Base-by-base conservation (phyloP, 2,797 vertebrate species). In the Diplodus sargus region DNA sequence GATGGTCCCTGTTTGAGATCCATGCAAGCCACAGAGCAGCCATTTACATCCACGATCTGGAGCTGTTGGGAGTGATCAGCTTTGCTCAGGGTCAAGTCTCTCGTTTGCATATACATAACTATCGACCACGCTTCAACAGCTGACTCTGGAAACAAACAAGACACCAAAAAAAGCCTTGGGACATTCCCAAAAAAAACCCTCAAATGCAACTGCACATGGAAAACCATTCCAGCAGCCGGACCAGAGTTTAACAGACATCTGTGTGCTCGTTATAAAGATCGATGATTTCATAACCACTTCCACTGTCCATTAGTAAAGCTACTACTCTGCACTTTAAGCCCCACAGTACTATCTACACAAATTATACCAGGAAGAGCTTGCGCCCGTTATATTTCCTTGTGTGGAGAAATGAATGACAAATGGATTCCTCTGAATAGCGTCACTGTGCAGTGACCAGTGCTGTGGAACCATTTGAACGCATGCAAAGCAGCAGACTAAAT, bases 251-350 rank as follows among this genome's bases (percentile, higher is more conserved):
- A 78, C 43, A 65, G 52, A 76, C 23, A 76, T 78, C 54, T 82
- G 34, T 60, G 28, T 34, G 76, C 61, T 74, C 70, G 75, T 78
- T 74, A 84, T 77, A 30, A 76, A 76, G 76, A 92, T 85, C 85
- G 84, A 89, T 91, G 49, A 81, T 74, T 87, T 85, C 57, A 73
- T 25, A 87, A 39, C 66, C 85, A 76, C 82, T 90, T 92, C 67
- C 82, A 84, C 25, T 83, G 65, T 87, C 90, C 91, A 92, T 93
- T 93, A 93, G 86, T 73, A 78, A 81, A 86, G 62, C 82, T 81
- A 65, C 82, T 13, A 81, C 74, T 80, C 76, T 85, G 79, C 84
- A 85, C 70, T 90, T 85, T 82, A 82, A 49, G 66, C 78, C 77
- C 79, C 34, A 62, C 66, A 70, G 80, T 70, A 72, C 81, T 54